Evolutionary conservation across 2,888 invertebrate species (phyloP).

Genomic region (Clistopyga incitator): DNA sequence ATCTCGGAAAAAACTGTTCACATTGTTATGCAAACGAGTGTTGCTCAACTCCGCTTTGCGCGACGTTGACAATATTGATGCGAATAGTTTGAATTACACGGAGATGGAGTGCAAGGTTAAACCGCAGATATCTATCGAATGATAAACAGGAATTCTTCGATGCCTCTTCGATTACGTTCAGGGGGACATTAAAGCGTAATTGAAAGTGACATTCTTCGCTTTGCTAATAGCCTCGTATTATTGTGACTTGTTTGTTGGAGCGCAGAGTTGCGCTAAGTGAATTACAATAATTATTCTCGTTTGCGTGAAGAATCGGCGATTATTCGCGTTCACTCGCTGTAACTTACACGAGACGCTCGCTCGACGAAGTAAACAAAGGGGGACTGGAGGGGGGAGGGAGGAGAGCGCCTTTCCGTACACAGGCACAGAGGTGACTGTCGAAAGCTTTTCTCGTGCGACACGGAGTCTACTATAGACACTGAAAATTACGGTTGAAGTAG

Average conservation of each 20-base stretch:
- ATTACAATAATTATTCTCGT: slow-evolving; percentile 24
- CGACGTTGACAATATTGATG: neutral
- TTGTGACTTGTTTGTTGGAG: neutral
- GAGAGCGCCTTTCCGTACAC: neutral
- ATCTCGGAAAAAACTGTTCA: neutral
- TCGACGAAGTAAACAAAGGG: slow-evolving; percentile 24
- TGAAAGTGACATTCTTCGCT: slow-evolving; percentile 9
- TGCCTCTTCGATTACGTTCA: slow-evolving; percentile 16
- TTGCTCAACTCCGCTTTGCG: neutral
- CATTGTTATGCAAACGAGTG: neutral
- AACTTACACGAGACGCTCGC: neutral
- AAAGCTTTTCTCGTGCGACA: slow-evolving; percentile 44
- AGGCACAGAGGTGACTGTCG: slow-evolving; percentile 29
- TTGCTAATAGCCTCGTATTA: slow-evolving; percentile 1
- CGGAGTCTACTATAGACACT: slow-evolving; percentile 21
- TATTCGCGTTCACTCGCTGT: neutral
- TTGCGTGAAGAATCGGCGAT: slow-evolving; percentile 23
- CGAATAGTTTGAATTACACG: neutral
- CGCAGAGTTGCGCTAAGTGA: neutral
- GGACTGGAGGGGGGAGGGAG: neutral
- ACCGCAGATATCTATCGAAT: slow-evolving; percentile 16
- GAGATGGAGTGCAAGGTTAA: slow-evolving; percentile 21
- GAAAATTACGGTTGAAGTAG: slow-evolving; percentile 57
- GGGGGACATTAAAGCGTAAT: neutral
- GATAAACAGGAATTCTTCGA: slow-evolving; percentile 16